A percentile compares a stretch with the other conserved stretches of the same genome.
Evolutionary conservation across 2,797 vertebrate species (phyloP).

Genomic region (Thripadectes ignobilis): DNA sequence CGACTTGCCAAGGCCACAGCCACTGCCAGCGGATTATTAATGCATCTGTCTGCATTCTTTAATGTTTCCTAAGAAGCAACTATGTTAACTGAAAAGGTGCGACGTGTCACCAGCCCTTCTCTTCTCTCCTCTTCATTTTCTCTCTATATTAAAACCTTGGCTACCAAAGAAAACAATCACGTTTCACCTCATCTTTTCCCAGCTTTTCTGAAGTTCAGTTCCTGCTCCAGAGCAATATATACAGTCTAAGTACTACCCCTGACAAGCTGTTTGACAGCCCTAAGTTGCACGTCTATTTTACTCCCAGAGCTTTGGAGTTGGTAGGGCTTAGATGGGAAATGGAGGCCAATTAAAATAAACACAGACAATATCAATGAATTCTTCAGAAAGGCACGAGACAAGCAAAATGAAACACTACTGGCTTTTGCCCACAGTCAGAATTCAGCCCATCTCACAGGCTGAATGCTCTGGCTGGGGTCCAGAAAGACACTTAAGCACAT

Average conservation of each 20-base stretch:
- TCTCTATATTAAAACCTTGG: slow-evolving; percentile 61
- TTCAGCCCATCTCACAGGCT: slow-evolving; percentile 10
- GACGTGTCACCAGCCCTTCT: slow-evolving; percentile 63
- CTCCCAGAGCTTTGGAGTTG: slow-evolving; percentile 32
- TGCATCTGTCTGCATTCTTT: slow-evolving; percentile 65
- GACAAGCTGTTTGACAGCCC: slow-evolving; percentile 67
- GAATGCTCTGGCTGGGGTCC: slow-evolving; percentile 16
- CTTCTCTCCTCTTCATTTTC: slow-evolving; percentile 67
- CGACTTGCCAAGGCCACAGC: slow-evolving; percentile 23
- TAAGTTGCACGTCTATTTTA: slow-evolving; percentile 66
- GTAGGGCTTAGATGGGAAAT: slow-evolving; percentile 61
- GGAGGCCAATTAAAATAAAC: slow-evolving; percentile 69
- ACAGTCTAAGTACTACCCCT: slow-evolving; percentile 56
- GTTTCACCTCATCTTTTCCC: slow-evolving; percentile 70
- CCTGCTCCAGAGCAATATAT: slow-evolving; percentile 60
- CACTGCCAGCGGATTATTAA: slow-evolving; percentile 63
- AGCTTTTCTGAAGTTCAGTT: slow-evolving; percentile 63
- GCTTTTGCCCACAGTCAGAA: slow-evolving; percentile 42
- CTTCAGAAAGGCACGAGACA: slow-evolving; percentile 52
- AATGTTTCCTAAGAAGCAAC: slow-evolving; percentile 66
- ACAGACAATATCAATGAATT: slow-evolving; percentile 63
- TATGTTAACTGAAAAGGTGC: slow-evolving; percentile 65
- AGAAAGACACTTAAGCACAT: slow-evolving; percentile 63
- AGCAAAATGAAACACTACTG: slow-evolving; percentile 62
- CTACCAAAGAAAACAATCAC: slow-evolving; percentile 71